Conservation (phyloP, 2,113 vertebrate species). For the Polypterus senegalus region DNA sequence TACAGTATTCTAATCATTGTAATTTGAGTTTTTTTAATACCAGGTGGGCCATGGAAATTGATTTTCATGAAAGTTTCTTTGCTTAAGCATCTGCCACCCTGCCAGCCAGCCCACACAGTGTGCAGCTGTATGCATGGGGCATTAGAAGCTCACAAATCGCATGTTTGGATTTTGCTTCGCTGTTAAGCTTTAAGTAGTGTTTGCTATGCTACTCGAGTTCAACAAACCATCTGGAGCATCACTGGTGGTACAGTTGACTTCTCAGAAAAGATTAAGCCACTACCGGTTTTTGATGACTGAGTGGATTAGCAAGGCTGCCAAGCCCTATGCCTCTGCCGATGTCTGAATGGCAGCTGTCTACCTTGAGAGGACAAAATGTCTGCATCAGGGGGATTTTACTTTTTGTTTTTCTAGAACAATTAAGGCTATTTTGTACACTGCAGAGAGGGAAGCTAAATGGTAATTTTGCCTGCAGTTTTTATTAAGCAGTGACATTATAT, state of each 20-base stretch:
- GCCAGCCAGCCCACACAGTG: background rate
- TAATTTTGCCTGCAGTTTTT: no score
- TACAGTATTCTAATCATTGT: no score
- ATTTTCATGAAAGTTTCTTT: background rate
- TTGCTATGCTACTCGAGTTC: constrained; percentile 21
- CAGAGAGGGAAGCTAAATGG: no score
- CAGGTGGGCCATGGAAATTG: background rate
- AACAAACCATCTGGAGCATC: constrained; percentile 20
- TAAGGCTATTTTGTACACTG: background rate
- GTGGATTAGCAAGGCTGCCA: constrained; percentile 43
- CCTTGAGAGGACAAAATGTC: background rate
- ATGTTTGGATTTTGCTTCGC: constrained; percentile 14
- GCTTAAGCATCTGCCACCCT: background rate
- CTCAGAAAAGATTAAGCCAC: constrained; percentile 51
- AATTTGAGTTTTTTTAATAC: no score
- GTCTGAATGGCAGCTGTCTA: constrained; percentile 29
- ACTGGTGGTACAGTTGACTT: constrained; percentile 23
- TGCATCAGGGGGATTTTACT: background rate
- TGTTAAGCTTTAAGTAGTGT: constrained; percentile 12
- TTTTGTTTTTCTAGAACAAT: background rate
- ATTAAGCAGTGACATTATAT: no score
- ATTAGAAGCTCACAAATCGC: background rate
- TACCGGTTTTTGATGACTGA: constrained; percentile 39
- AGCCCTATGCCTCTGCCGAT: constrained; percentile 22
- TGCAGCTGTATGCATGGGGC: background rate